These are phyloP conservation scores for Diorhabda sublineata DNA, from an alignment of 1,140 invertebrate species.

Conservation along the genomic window DNA sequence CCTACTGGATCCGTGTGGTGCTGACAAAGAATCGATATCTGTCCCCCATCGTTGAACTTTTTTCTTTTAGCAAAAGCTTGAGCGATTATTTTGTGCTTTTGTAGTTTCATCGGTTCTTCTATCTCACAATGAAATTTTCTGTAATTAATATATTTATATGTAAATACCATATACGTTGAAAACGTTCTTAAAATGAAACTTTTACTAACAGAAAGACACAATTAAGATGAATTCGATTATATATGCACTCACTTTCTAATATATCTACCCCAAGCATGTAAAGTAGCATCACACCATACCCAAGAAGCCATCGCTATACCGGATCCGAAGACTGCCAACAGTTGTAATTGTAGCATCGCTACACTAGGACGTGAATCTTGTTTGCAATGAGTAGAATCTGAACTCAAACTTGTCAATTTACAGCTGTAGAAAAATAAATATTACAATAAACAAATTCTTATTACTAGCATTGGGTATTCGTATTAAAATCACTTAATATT, in stretches of 20 bases:
- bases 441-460: too few species aligned
- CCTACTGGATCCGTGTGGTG: conserved; percentile 88
- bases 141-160: conserved; percentile 13
- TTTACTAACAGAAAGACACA: too few species aligned
- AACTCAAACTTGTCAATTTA: conserved; percentile 54
- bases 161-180: too few species aligned
- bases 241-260: conserved; percentile 65
- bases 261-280: conserved; percentile 79
- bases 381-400: conserved; percentile 55
- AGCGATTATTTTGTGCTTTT: conserved; percentile 88
- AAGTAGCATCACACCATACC: conserved; percentile 82
- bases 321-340: conserved; percentile 75
- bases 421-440: conserved; percentile 51
- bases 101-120: conserved; percentile 67
- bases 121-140: conserved; percentile 67
- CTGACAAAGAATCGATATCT: conserved; percentile 81
- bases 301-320: conserved; percentile 88
- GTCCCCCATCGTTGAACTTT: conserved; percentile 73
- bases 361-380: conserved; percentile 71
- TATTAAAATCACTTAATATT: conserved; percentile 1
- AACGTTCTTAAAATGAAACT: too few species aligned
- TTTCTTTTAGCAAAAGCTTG: conserved; percentile 85
- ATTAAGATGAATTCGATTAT: too few species aligned
- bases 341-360: conserved; percentile 73
- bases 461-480: not conserved